Base-by-base conservation (phyloP, 2,888 invertebrate species). In the Acanthosepion esculentum region DNA sequence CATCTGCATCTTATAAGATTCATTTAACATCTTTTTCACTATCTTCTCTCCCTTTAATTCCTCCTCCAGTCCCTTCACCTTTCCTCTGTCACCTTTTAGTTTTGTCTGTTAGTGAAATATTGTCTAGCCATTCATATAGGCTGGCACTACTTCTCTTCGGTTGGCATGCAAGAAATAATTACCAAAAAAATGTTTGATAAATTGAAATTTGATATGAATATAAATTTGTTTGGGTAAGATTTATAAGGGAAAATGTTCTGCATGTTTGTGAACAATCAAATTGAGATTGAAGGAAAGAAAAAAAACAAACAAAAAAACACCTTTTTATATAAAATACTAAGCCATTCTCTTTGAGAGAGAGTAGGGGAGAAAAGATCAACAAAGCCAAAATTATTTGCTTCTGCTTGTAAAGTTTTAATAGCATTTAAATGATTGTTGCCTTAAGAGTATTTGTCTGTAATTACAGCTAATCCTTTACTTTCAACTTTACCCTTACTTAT, bases 341-440 rank as follows among this genome's bases (percentile, higher is more conserved):
- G 5, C 12, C 78, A 15, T 33, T 78, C n/a, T 78, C 15, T 78
- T 78, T 78, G 15, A n/a, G 15, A n/a, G 41, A 64, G 64, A 64
- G 7, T n/a, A 15, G n/a, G n/a, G 78, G 78, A 78, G n/a, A 15
- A 78, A 78, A 78, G 12, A 78, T 78, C 12, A 78, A 78, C n/a
- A 78, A n/a, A 78, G 78, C 15, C n/a, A 78, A 78, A 78, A 78
- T n/a, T 78, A 12, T 78, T 78, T 78, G 78, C 78, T 33, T 78
- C n/a, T 78, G 78, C 78, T 78, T 78, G 33, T 78, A 78, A 78
- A 78, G 15, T 78, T 12, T 33, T 78, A 78, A 78, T 78, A 78
- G 78, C n/a, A 33, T 78, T 78, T 78, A 78, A n/a, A 78, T 78
- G 78, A 78, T 78, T 78, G 78, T 33, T 78, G 78, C 78, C 78